Percentiles rank a stretch among this genome's conserved stretches.
These are phyloP conservation scores for Siderastrea siderea DNA, from an alignment of 92 coral and sea anemone genomes.

Conservation along the genomic window DNA sequence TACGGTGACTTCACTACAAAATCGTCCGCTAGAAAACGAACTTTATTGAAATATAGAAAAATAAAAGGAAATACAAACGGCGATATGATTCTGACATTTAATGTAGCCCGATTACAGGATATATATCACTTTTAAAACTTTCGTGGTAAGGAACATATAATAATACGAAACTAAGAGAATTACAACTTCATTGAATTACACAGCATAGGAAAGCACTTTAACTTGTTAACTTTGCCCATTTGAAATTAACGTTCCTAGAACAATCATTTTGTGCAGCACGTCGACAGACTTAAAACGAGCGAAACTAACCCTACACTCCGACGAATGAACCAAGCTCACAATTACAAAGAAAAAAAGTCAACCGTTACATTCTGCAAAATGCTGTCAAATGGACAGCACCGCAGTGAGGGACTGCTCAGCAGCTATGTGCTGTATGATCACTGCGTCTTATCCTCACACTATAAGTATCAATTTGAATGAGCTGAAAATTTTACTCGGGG, in stretches of 20 bases:
- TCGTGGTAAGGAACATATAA: not conserved
- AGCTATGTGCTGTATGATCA: too few species aligned
- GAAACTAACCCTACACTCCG: too few species aligned
- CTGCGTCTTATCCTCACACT: too few species aligned
- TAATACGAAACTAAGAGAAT: not conserved
- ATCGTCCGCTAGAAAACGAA: constrained; percentile 30
- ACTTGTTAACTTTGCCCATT: not conserved
- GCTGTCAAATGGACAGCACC: too few species aligned
- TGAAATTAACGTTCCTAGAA: not conserved
- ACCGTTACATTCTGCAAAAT: too few species aligned
- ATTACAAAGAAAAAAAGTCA: too few species aligned
- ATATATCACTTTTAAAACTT: constrained; percentile 1
- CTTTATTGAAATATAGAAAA: constrained; percentile 46
- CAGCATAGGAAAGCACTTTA: not conserved
- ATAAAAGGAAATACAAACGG: constrained; percentile 15
- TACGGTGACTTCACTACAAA: not conserved
- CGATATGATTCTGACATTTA: not conserved
- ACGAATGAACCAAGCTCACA: too few species aligned
- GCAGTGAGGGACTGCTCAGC: too few species aligned
- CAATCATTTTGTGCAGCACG: not conserved
- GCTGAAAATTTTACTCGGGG: not conserved
- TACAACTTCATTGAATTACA: not conserved
- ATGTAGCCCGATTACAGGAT: constrained; percentile 19
- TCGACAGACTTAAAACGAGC: too few species aligned
- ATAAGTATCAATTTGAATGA: not conserved